These are phyloP conservation scores for Ruditapes philippinarum DNA, from an alignment of 1,140 invertebrate genomes.

Conservation along the genomic window DNA sequence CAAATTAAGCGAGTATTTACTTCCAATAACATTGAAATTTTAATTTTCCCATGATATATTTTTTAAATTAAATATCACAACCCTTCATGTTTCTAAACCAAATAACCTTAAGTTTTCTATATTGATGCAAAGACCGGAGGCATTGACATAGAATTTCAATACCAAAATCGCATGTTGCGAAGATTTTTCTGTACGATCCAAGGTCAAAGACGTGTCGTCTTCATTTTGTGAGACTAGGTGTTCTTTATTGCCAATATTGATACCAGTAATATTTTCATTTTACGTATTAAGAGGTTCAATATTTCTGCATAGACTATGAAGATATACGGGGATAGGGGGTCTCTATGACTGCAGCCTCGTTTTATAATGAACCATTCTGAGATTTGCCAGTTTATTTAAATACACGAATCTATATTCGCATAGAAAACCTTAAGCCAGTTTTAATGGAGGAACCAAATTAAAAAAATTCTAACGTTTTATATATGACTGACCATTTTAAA, in stretches of 20 bases:
- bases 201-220: slow-evolving; percentile 52
- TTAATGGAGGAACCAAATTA: no score
- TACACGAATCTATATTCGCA: no score
- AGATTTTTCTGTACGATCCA: slow-evolving; percentile 62
- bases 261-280: slow-evolving; percentile 43
- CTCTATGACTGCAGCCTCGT: slow-evolving; percentile 18
- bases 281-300: not conserved
- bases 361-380: slow-evolving; percentile 40
- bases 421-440: no score
- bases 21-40: no score
- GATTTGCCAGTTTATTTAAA: no score
- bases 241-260: not conserved
- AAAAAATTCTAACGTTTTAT: no score
- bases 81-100: no score
- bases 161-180: not conserved
- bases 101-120: no score
- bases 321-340: not conserved
- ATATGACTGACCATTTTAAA: no score
- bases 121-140: slow-evolving; percentile 55
- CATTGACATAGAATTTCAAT: slow-evolving; percentile 34
- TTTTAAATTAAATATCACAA: no score
- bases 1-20: no score
- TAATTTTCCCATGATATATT: no score
- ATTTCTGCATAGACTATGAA: slow-evolving; percentile 48
- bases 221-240: slow-evolving; percentile 30